A percentile compares a stretch with the other conserved stretches of the same genome.
Evolutionary conservation across 2,888 invertebrate species (phyloP).

Genomic region (Troides oblongomaculatus): DNA sequence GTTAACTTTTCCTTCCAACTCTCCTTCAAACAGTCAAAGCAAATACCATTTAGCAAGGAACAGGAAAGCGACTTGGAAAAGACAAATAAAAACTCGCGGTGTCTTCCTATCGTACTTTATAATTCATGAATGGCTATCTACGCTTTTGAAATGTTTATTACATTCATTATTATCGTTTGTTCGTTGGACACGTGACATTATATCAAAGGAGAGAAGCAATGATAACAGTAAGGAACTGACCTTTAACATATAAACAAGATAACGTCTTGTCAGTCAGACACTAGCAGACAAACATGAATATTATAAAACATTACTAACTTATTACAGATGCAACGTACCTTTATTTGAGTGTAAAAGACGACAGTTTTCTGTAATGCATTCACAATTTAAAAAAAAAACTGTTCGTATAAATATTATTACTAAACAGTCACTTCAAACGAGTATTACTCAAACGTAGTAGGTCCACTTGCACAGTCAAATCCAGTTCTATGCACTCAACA

Average conservation of each 20-base stretch:
- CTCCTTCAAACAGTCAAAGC: slow-evolving; percentile 26
- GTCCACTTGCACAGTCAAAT: slow-evolving; percentile 60
- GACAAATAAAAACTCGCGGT: slow-evolving; percentile 22
- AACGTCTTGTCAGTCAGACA: slow-evolving; percentile 24
- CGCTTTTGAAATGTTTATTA: slow-evolving; percentile 43
- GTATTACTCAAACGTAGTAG: slow-evolving; percentile 28
- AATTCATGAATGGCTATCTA: slow-evolving; percentile 39
- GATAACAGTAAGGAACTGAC: slow-evolving; percentile 27
- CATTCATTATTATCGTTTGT: slow-evolving; percentile 30
- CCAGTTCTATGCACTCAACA: slow-evolving; percentile 66
- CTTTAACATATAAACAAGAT: slow-evolving; percentile 26
- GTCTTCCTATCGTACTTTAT: slow-evolving; percentile 7
- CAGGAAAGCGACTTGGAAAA: slow-evolving; percentile 27
- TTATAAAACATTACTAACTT: background rate
- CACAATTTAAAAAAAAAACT: slow-evolving; percentile 34
- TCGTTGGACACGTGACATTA: slow-evolving; percentile 19
- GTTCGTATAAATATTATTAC: slow-evolving; percentile 39
- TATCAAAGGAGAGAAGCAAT: slow-evolving; percentile 18
- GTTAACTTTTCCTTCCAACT: slow-evolving; percentile 28
- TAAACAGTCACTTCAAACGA: slow-evolving; percentile 45
- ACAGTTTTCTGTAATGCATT: slow-evolving; percentile 54
- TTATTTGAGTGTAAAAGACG: slow-evolving; percentile 44
- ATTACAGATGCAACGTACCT: slow-evolving; percentile 50
- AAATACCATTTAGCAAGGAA: slow-evolving; percentile 29
- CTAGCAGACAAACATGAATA: background rate